phyloP scores from a whole-genome alignment of 1,140 invertebrate species.

The Lordiphosa mommai region DNA sequence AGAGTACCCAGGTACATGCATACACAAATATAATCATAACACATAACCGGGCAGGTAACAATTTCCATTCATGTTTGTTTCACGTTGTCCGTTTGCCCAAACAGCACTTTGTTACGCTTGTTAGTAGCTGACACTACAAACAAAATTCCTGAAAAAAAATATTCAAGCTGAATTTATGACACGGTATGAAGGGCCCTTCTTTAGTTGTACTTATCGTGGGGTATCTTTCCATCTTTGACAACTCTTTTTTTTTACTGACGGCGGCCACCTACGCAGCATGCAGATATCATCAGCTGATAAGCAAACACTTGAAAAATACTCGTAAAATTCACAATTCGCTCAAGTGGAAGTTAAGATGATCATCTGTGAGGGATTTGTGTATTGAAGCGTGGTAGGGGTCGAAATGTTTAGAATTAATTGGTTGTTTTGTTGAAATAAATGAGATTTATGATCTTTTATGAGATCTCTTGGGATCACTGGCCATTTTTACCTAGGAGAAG shows the following conservation, averaged over 20 bases:
- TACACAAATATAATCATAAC: slow-evolving; percentile 54
- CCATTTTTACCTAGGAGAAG: no score
- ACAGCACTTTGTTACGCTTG: slow-evolving; percentile 69
- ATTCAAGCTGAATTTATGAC: slow-evolving; percentile 58
- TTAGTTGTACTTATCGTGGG: slow-evolving; percentile 8
- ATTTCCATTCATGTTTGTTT: slow-evolving; percentile 58
- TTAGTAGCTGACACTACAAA: slow-evolving; percentile 65
- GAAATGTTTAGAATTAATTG: no score
- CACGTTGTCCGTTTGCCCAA: slow-evolving; percentile 1
- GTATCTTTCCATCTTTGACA: slow-evolving; percentile 36
- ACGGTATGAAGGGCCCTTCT: slow-evolving; percentile 11
- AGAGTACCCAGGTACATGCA: slow-evolving; percentile 51
- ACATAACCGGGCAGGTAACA: slow-evolving; percentile 54
- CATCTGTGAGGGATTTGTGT: no score
- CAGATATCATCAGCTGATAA: no score
- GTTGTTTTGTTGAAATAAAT: no score
- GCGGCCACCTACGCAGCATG: no score
- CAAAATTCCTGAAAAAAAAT: slow-evolving; percentile 33
- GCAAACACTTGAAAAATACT: no score
- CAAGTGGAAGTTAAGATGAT: no score
- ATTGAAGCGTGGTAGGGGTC: no score
- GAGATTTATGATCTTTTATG: no score
- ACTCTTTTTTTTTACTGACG: slow-evolving; percentile 24
- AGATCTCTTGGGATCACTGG: no score
- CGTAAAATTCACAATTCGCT: no score